Base-by-base conservation (phyloP, 2,113 vertebrate genomes). In the Podarcis cretensis region DNA sequence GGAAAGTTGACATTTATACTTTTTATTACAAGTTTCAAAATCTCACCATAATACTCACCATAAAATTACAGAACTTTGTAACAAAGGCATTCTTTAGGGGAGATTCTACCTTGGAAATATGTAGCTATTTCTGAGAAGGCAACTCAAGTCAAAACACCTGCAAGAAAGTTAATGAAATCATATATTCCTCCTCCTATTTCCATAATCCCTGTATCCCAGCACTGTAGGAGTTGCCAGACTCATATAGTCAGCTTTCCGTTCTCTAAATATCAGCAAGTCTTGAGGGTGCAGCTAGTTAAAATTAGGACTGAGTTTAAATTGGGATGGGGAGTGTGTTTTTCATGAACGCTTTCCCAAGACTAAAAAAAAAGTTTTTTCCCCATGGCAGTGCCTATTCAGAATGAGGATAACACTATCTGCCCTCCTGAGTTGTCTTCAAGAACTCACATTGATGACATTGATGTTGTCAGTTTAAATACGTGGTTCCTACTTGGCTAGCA, bases 211-310 rank as follows among this genome's bases (percentile, higher is more conserved):
- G 35, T 84, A 12, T 91, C 87, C 27, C 79, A 85, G 65, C 81
- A 65, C 63, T 87, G 4, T 23, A 87, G 78, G 83, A 86, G 91
- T 91, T 91, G 85, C 87, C 48, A 83, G 71, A 63, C 25, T 81
- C 48, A 0, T 54, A 35, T 54, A 81, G 65, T n/a, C 90, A 90
- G 85, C 93, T 92, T 95, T 90, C 43, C 83, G 74, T 93, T 35
- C 83, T 90, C 74, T 86, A 85, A 79, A 94, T 37, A 88, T 68
- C 87, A 74, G 84, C 91, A 94, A 93, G 68, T 92, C 35, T 35
- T 68, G n/a, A 63, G 89, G 32, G 14, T 94, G 81, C 54, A 92
- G 92, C 92, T 81, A 75, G 82, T 92, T 95, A 93, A 86, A 87
- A 87, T 78, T 12, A 35, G 83, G 30, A 37, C 16, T 13, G 16